Percentiles rank a stretch among this genome's conserved stretches.
These are phyloP conservation scores for Mola mola DNA, from an alignment of 2,113 vertebrate species.

Conservation along the genomic window DNA sequence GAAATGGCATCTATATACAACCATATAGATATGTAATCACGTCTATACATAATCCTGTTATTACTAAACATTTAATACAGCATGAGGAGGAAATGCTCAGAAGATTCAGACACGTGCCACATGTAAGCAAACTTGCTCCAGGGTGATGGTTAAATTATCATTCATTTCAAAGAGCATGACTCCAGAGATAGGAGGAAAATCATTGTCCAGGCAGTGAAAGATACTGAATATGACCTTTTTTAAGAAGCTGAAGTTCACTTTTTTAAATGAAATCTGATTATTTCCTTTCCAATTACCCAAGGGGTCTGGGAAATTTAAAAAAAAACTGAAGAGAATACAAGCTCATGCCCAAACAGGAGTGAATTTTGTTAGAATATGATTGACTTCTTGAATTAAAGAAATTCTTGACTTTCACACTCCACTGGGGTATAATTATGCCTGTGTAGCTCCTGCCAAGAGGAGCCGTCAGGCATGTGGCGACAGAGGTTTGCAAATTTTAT, in stretches of 20 bases:
- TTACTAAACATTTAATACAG: slow-evolving; percentile 9
- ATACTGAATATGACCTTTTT: slow-evolving; percentile 11
- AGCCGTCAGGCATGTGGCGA: slow-evolving; percentile 38
- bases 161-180: slow-evolving; percentile 25
- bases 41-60: not conserved
- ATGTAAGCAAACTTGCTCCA: not conserved
- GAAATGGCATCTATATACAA: not conserved
- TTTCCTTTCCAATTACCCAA: slow-evolving; percentile 46
- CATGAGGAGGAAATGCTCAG: slow-evolving; percentile 2
- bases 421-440: slow-evolving; percentile 62
- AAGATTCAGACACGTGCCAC: not conserved
- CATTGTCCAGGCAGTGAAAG: no score
- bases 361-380: slow-evolving; percentile 63
- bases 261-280: slow-evolving; percentile 19
- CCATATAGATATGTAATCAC: not conserved
- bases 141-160: slow-evolving; percentile 18
- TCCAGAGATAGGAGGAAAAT: no score
- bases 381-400: slow-evolving; percentile 61
- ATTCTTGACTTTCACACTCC: slow-evolving; percentile 58
- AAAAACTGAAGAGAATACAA: slow-evolving; percentile 22
- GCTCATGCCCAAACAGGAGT: slow-evolving; percentile 37
- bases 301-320: slow-evolving; percentile 34
- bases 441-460: slow-evolving; percentile 49
- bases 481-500: slow-evolving; percentile 32
- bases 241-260: slow-evolving; percentile 6